Evolutionary conservation across 2,888 invertebrate species (phyloP).

Genomic region (Timandra comae): DNA sequence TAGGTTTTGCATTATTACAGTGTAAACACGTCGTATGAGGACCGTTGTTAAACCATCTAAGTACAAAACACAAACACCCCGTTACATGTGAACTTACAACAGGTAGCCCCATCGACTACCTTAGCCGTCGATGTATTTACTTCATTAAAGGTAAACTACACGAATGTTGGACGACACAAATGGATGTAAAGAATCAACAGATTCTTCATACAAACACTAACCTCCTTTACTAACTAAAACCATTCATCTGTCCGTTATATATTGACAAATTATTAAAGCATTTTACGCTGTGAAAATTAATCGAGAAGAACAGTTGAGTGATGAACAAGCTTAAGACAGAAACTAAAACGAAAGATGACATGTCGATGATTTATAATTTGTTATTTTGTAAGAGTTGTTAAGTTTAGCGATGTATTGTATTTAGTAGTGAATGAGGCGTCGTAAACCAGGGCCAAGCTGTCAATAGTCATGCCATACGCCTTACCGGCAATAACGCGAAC

Average conservation of each 20-base stretch:
- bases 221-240: no score
- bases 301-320: conserved; percentile 16
- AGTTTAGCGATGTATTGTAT: conserved; percentile 14
- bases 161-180: no score
- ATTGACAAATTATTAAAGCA: no score
- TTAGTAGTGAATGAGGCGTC: conserved; percentile 36
- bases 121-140: no score
- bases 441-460: conserved; percentile 46
- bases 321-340: conserved; percentile 27
- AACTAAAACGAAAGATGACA: conserved; percentile 44
- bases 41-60: no score
- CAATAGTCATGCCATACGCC: conserved; percentile 63
- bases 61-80: not conserved
- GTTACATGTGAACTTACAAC: not conserved
- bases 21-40: no score
- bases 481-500: conserved; percentile 55
- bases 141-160: no score
- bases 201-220: no score
- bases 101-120: not conserved
- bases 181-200: no score
- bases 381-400: not conserved
- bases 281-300: conserved; percentile 1
- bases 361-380: conserved; percentile 54
- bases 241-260: no score
- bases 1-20: no score